Evolutionary conservation across 2,113 vertebrate genomes (phyloP).

Genomic region (Shinisaurus crocodilurus): DNA sequence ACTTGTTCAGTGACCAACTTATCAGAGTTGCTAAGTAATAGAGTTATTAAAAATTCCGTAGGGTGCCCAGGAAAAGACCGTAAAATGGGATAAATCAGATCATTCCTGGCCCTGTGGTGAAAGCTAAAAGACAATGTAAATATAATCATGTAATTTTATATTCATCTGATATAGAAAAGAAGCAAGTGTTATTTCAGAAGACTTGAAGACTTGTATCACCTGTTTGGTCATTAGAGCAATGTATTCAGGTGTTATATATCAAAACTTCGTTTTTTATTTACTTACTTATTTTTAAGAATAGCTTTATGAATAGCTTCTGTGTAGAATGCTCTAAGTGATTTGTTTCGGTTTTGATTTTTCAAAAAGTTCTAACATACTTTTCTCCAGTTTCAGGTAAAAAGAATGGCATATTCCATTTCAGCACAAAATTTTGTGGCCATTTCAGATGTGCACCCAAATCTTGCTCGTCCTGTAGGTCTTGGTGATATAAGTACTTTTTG

Average conservation of each 20-base stretch:
- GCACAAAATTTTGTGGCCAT: conserved; percentile 80
- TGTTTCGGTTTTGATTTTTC: conserved; percentile 56
- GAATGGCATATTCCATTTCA: conserved; percentile 76
- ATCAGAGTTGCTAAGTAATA: too few species aligned
- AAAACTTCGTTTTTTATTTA: conserved; percentile 50
- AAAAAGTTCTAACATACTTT: conserved; percentile 55
- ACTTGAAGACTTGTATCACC: conserved; percentile 10
- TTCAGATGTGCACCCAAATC: conserved; percentile 89
- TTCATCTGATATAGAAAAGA: not conserved
- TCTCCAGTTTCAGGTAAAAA: conserved; percentile 73
- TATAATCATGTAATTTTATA: not conserved
- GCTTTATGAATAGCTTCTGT: conserved; percentile 51
- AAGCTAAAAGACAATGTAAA: too few species aligned
- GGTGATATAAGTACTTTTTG: conserved; percentile 48
- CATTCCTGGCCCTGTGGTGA: too few species aligned
- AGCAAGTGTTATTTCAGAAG: conserved; percentile 43
- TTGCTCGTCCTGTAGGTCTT: conserved; percentile 86
- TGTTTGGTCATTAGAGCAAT: conserved; percentile 5
- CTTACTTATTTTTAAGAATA: too few species aligned
- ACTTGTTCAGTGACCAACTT: too few species aligned
- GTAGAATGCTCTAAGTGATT: conserved; percentile 48
- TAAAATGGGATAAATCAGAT: too few species aligned
- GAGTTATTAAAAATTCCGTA: too few species aligned
- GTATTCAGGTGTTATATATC: conserved; percentile 29
- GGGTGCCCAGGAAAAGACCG: too few species aligned